Evolutionary conservation across 2,113 vertebrate species (phyloP).

Genomic region (Entelurus aequoreus): DNA sequence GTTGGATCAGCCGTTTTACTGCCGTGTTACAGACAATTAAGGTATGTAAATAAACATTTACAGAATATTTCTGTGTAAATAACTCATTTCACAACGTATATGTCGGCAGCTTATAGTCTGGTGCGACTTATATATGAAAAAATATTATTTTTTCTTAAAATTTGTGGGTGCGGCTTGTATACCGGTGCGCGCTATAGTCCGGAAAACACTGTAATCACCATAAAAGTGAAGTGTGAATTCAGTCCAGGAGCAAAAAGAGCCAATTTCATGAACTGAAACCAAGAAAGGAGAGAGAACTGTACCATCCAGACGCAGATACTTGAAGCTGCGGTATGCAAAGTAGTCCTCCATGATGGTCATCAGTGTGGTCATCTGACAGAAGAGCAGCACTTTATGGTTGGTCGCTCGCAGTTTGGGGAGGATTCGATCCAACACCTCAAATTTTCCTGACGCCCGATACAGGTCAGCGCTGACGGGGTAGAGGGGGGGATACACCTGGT

Average conservation of each 20-base stretch:
- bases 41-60: no score
- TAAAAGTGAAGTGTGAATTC: no score
- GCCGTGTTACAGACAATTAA: no score
- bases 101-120: no score
- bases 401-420: conserved; percentile 89
- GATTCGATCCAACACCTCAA: conserved; percentile 92
- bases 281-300: conserved; percentile 4
- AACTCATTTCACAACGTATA: no score
- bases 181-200: no score
- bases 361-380: conserved; percentile 97
- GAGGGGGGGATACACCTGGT: background rate
- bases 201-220: no score
- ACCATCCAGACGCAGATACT: conserved; percentile 96
- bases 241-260: background rate
- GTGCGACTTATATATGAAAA: no score
- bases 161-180: no score
- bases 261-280: conserved; percentile 5
- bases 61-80: no score
- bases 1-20: no score
- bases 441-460: conserved; percentile 94
- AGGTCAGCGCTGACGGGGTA: conserved; percentile 69
- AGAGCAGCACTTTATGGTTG: conserved; percentile 96
- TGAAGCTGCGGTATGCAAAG: conserved; percentile 91
- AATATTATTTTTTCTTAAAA: no score
- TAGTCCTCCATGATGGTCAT: conserved; percentile 99